Evolutionary conservation across 2,113 vertebrate genomes (phyloP), one percentile per base, ranked within the genome.

Genomic region (Limnothrissa miodon): DNA sequence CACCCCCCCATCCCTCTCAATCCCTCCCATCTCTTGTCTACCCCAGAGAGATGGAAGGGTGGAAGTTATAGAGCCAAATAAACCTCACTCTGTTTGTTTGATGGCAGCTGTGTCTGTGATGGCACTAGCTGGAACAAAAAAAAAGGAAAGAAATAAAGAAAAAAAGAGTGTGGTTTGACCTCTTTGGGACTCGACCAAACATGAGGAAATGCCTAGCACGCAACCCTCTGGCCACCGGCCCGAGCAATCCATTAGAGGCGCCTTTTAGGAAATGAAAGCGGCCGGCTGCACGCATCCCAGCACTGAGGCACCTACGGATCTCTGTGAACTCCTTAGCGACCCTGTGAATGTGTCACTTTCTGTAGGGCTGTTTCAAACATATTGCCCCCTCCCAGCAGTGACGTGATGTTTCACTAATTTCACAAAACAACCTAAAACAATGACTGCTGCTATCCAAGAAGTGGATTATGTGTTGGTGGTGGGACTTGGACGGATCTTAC

Each of bases 221-320:
- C 90, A 82, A 87, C 87, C 82, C 90, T 87, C 79, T 79, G 87
- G 89, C 86, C 82, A 80, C 1, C 6, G 59, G 87, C 89, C 87
- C 84, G 85, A 85, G 62, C 87, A 79, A 80, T 87, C 82, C 87
- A 89, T 89, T 90, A 85, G 86, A 92, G 83, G 88, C 86, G 82
- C 85, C 56, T 85, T 88, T 90, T 25, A 86, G 88, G 90, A 92
- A 90, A 92, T 89, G 86, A 92, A 90, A 90, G 82, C 82, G 86
- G 85, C 88, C 78, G 62, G 86, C 86, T 81, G 89, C 81, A 79
- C 45, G 36, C 85, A 56, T 56, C 4, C 19, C 4, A 4, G 51
- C 51, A 90, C 90, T 82, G 83, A 45, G 90, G 87, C 90, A 86
- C 82, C 2, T 36, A 84, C 82, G 79, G 78, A 90, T 83, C 87